Evolutionary conservation across 2,888 invertebrate genomes (phyloP), one percentile per base, ranked within the genome.

Genomic region (Tenthredo mesomela): DNA sequence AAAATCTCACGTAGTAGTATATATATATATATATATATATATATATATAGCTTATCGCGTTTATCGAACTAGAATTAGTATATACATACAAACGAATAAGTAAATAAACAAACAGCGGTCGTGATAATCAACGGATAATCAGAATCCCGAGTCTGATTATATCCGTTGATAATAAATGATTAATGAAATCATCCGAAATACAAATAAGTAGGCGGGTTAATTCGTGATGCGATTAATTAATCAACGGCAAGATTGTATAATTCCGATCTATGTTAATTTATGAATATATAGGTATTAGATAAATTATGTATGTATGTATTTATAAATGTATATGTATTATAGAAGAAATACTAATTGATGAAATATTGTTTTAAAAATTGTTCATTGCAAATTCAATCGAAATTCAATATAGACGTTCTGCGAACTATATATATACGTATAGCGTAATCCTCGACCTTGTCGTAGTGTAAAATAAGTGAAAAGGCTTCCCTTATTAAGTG

Each of bases 381-480:
- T 67, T 67, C 67, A 12, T 61, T 29, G 61, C 9, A 7, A 29
- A 61, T 61, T 61, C 12, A 61, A 25, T 25, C 61, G 25, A 10
- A 3, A 61, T 61, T 29, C 25, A 61, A 12, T 61, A 61, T 5
- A 61, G 47, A 47, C 47, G 4, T 47, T 47, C 15, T n/a, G n/a
- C 10, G 47, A 12, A 15, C 47, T 47, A 4, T 33, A 47, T 2
- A 47, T 47, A 47, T 2, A 33, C 67, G 67, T 67, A 54, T 7
- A 54, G n/a, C n/a, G 21, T 71, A 71, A 71, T 71, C 33, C 71
- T 40, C 71, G 71, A 71, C 71, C 71, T 71, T 71, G 71, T 54
- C 9, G n/a, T 18, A 40, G 71, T 33, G 18, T 37, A 37, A 71
- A 71, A 9, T 37, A 40, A 71, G 40, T 10, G 40, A n/a, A 71